Conservation (phyloP, 1,140 invertebrate genomes). For the Pogonomyrmex barbatus region DNA sequence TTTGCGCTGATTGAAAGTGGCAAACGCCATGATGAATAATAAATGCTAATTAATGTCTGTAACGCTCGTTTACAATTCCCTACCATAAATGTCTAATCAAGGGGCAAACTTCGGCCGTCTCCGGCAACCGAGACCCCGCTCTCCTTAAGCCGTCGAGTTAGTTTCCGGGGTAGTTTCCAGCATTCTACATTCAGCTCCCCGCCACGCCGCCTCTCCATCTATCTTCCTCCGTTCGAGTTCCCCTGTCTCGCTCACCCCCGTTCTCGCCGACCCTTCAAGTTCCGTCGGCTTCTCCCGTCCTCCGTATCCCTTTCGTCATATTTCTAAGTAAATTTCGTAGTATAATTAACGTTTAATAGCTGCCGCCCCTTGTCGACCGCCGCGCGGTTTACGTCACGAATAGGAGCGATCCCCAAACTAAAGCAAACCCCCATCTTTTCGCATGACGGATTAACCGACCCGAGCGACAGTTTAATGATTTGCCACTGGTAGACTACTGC, state of each 20-base stretch:
- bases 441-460: slow-evolving; percentile 44
- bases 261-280: slow-evolving; percentile 8
- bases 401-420: neutral
- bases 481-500: neutral
- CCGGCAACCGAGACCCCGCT: slow-evolving; percentile 25
- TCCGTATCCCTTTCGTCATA: slow-evolving; percentile 44
- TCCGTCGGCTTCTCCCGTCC: neutral
- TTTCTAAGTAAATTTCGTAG: slow-evolving; percentile 61
- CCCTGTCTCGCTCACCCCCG: slow-evolving; percentile 23
- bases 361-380: neutral
- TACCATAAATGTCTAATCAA: slow-evolving; percentile 77
- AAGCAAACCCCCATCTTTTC: slow-evolving; percentile 26
- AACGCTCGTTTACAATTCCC: slow-evolving; percentile 67
- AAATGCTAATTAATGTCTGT: slow-evolving; percentile 74
- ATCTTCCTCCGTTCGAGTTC: slow-evolving; percentile 22
- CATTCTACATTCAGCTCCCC: slow-evolving; percentile 49
- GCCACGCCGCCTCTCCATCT: neutral
- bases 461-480: slow-evolving; percentile 39
- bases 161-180: slow-evolving; percentile 71
- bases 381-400: slow-evolving; percentile 22
- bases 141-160: slow-evolving; percentile 69
- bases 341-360: slow-evolving; percentile 64
- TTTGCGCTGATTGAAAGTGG: slow-evolving; percentile 47
- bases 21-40: slow-evolving; percentile 56
- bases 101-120: slow-evolving; percentile 65